Conservation (phyloP, 2,113 vertebrate species). For the Rhinopomastus cyanomelas region DNA sequence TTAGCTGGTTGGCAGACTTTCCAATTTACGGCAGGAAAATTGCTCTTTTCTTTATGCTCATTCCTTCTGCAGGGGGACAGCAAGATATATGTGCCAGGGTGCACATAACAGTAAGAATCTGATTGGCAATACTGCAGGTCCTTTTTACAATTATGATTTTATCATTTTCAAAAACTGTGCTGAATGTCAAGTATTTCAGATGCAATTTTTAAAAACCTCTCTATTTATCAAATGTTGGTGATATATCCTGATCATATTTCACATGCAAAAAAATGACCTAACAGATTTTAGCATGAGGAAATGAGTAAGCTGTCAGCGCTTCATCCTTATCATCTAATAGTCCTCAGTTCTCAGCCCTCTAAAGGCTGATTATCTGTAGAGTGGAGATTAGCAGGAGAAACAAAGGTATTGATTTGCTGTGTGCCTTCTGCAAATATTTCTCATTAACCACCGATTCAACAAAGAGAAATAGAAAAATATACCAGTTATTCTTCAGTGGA, state of each 20-base stretch:
- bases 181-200: slow-evolving; percentile 73
- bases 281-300: slow-evolving; percentile 52
- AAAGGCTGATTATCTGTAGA: slow-evolving; percentile 41
- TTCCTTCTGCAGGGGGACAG: slow-evolving; percentile 76
- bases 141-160: slow-evolving; percentile 78
- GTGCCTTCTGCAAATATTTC: slow-evolving; percentile 28
- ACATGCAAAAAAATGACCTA: slow-evolving; percentile 13
- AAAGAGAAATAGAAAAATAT: neutral
- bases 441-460: slow-evolving; percentile 19
- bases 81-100: slow-evolving; percentile 74
- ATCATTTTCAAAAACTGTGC: slow-evolving; percentile 71
- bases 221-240: slow-evolving; percentile 64
- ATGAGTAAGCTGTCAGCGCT: neutral
- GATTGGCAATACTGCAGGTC: slow-evolving; percentile 70
- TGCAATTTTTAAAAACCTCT: slow-evolving; percentile 47
- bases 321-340: slow-evolving; percentile 43
- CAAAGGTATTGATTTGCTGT: slow-evolving; percentile 26
- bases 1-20: slow-evolving; percentile 92
- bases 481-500: neutral
- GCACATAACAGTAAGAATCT: slow-evolving; percentile 53
- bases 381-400: slow-evolving; percentile 36
- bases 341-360: slow-evolving; percentile 10
- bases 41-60: slow-evolving; percentile 86
- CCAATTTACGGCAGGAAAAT: slow-evolving; percentile 90
- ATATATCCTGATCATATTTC: slow-evolving; percentile 49